Evolutionary conservation across 2,888 invertebrate genomes (phyloP), one percentile per base, ranked within the genome.

Genomic region (Alsophila aescularia): DNA sequence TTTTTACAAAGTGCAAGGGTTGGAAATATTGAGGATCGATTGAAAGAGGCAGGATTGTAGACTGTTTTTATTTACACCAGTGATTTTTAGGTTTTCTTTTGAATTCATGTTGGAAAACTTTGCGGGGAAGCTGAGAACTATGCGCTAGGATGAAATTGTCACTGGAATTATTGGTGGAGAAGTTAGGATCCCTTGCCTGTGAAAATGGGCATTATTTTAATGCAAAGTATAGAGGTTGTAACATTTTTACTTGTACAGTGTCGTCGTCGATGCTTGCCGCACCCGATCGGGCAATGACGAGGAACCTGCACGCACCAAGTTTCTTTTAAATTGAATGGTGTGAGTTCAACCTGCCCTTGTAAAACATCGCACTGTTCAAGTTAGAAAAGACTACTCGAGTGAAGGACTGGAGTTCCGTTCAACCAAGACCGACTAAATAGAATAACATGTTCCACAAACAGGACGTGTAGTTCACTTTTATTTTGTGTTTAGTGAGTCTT

Each of bases 161-260:
- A 89, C 90, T 88, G 89, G 81, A 83, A 79, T 79, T 81, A 81
- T 86, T 75, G 89, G 83, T 84, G 82, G 87, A 81, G 90, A 79
- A 84, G 89, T 87, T 89, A 86, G 90, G 88, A 90, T 90, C 90
- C 91, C 90, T 91, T 92, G 91, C 92, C 92, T 92, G 93, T 93
- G 94, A 95, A 95, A 95, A 95, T 94, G 94, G 94, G 95, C 95
- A 96, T 96, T 96, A 95, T 94, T 96, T 96, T 95, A 94, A 95
- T 96, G 96, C 96, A 96, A 96, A 96, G 96, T 96, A 96, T 96
- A 96, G 96, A 96, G 94, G 95, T 96, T 95, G 95, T 95, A 95
- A 91, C 87, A 84, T 90, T 87, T 86, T 81, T 90, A 88, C 79
- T 77, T 78, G 90, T 90, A 78, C 85, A 86, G 87, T 74, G 79